Evolutionary conservation across 2,888 invertebrate species (phyloP), one percentile per base, ranked within the genome.

Genomic region (Caenorhabditis afra): DNA sequence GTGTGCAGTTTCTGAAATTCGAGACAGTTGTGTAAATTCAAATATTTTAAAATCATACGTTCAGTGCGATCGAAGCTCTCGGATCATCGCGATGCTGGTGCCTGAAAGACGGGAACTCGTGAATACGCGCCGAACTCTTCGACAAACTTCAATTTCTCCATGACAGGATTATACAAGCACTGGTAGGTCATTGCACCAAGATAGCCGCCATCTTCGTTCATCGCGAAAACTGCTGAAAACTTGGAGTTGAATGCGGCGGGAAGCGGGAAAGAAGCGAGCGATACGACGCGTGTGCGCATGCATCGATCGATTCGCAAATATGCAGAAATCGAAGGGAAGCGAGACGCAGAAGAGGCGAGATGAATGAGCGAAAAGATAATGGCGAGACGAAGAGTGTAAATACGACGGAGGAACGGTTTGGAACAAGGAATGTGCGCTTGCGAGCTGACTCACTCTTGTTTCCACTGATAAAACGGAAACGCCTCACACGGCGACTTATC

Each of bases 171-270:
- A 75, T 86, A 87, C 37, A 90, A 80, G 59, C 87, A 87, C 57
- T 88, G 86, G 74, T 87, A 88, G 45, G 90, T 88, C 85, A 90
- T 86, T 12, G 88, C 85, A 23, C 86, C 86, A 64, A 89, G 81
- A 55, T 90, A 88, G 52, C 85, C 86, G 11, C 83, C 86, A 58
- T 87, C 87, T 71, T 87, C 86, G 67, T 85, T 85, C 86, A 86
- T 86, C 41, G 49, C 49, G 62, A 71, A 29, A 29, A 29, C 29
- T 29, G 29, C 29, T 29, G 29, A 29, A 29, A 29, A 29, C 7
- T 3, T 3, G 29, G 29, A 29, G 7, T 29, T 45, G 16, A 16
- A 47, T 4, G 8, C 1, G 47, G 7, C 22, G 14, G 12, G 3
- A 47, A 10, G 16, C 8, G 22, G 58, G 23, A 35, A 11, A 16